Evolutionary conservation across 1,140 invertebrate genomes (phyloP), one percentile per base, ranked within the genome.

Genomic region (Lepidurus couesii): DNA sequence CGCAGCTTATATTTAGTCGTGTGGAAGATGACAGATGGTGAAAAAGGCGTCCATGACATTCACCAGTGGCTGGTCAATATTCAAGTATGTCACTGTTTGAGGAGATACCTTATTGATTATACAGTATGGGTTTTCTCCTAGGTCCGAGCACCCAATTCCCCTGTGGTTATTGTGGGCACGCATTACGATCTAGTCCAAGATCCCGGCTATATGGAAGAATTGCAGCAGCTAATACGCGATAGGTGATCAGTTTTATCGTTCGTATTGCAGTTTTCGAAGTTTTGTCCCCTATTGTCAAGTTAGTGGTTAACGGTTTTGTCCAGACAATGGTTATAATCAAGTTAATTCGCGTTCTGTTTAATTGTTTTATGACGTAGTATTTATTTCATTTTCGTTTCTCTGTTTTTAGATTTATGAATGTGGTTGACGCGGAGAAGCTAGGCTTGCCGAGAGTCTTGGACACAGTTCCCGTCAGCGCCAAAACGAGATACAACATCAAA

Each of bases 1-100:
- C 87, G 98, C 44, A 98, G 97, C 79, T 86, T 99, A 0, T 99
- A 98, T 83, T 86, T 99, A 13, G 97, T 99, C 5, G 89, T 97
- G 0, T 99, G 97, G 97, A 92, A 92, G 80, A 93, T 98, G 13
- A 93, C 91, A 0, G 96, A 99, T 83, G 97, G 97, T 0, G 91
- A 96, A 80, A 90, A 91, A 82, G 97, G 96, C 0, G 89, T 99
- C 4, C 91, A 92, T 11, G 93, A 93, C 82, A 94, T 99, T 79
- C 88, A 96, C 74, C 92, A 97, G 81, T 99, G 97, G 97, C 88
- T 99, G 0, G 91, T 96, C 1, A 97, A 96, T 83, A 97, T 98
- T 82, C 95, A 97, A 84, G 90, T 90, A 77, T 34, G 34, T 34
- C 34, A 9, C 13, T 21, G 0, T 65, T 21, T 65, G 0, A 21